Conservation (phyloP, 2,797 vertebrate genomes). For the Cirrhinus mrigala region DNA sequence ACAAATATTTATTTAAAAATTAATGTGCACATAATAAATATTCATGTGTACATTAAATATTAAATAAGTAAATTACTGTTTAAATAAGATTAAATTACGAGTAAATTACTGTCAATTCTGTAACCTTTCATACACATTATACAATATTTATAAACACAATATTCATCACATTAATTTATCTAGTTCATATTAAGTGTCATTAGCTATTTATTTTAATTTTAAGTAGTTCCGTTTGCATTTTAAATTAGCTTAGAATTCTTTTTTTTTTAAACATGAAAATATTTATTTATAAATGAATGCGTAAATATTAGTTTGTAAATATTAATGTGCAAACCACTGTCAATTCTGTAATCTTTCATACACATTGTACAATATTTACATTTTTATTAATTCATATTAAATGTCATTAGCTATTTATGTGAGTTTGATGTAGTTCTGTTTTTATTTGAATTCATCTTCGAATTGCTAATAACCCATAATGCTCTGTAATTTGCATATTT, state of each 20-base stretch:
- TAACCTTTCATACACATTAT: background rate
- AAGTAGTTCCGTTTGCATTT: background rate
- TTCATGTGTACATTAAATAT: background rate
- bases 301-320: no score
- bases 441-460: no score
- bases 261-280: no score
- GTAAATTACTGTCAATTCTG: background rate
- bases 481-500: constrained; percentile 54
- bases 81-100: no score
- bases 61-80: background rate
- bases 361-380: no score
- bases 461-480: background rate
- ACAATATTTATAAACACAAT: background rate
- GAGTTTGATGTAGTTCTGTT: no score
- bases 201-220: background rate
- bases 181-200: background rate
- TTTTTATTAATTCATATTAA: no score
- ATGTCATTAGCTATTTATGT: no score
- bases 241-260: background rate
- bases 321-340: no score
- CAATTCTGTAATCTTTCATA: no score
- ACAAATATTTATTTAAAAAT: background rate
- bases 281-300: no score
- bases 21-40: background rate
- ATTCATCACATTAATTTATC: background rate